phyloP scores from a whole-genome alignment of 2,797 vertebrate genomes.

The Phataginus tricuspis region DNA sequence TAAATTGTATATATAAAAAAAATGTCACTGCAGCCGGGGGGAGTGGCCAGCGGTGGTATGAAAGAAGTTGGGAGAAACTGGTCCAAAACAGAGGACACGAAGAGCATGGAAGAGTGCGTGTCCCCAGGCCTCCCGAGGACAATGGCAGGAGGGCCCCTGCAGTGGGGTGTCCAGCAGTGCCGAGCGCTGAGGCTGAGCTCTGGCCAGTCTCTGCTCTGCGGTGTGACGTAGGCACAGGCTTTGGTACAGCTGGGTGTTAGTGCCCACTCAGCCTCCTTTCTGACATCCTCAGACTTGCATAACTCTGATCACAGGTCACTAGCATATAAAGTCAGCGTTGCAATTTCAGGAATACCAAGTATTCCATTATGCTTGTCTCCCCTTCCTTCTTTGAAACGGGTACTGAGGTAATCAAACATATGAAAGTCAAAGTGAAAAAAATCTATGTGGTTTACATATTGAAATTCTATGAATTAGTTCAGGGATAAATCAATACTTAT shows the following conservation, averaged over 20 bases:
- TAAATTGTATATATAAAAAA: no score
- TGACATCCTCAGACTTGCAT: background rate
- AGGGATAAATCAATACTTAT: background rate
- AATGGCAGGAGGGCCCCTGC: fast-evolving
- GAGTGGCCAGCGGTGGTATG: background rate
- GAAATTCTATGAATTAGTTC: background rate
- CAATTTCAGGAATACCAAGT: background rate
- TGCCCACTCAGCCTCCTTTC: background rate
- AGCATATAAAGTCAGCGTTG: background rate
- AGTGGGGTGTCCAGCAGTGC: no score
- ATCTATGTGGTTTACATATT: background rate
- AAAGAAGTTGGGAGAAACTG: background rate
- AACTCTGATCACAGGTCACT: background rate
- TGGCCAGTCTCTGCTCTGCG: background rate
- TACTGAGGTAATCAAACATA: background rate
- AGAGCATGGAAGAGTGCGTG: no score
- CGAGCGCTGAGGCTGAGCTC: background rate
- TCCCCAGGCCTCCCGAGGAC: background rate
- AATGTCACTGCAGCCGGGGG: no score
- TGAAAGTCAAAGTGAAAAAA: background rate
- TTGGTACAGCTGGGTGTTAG: background rate
- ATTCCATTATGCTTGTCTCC: background rate
- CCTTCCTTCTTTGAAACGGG: background rate
- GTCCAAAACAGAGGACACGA: background rate
- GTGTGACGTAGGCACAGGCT: no score